Conservation (phyloP, 2,888 invertebrate species). For the Tridacna crocea region DNA sequence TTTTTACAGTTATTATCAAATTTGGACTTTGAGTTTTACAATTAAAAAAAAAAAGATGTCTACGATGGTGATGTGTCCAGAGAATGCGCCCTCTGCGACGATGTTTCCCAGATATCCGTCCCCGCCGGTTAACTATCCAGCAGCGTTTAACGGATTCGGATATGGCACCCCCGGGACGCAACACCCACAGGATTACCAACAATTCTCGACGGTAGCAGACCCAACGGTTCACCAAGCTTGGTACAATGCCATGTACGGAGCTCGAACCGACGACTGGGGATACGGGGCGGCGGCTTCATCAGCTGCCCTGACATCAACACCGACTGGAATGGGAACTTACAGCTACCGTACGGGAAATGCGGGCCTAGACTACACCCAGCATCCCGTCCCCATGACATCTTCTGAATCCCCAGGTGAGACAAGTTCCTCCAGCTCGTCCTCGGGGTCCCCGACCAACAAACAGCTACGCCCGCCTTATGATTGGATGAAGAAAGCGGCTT, state of each 20-base stretch:
- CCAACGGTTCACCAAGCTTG: conserved; percentile 64
- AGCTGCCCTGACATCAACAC: conserved; percentile 49
- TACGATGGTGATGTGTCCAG: conserved; percentile 65
- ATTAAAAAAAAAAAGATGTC: conserved; percentile 32
- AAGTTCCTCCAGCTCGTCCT: conserved; percentile 61
- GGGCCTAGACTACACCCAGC: conserved; percentile 65
- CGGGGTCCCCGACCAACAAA: conserved; percentile 71
- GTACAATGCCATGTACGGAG: conserved; percentile 66
- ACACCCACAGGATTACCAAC: conserved; percentile 66
- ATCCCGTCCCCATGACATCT: conserved; percentile 45
- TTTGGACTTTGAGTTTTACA: no score
- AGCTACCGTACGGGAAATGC: conserved; percentile 64
- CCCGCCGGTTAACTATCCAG: conserved; percentile 61
- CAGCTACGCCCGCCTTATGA: conserved; percentile 78
- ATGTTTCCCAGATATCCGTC: conserved; percentile 68
- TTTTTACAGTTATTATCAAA: no score
- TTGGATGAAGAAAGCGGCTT: conserved; percentile 80
- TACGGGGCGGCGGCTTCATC: conserved; percentile 54
- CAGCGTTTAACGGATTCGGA: conserved; percentile 47
- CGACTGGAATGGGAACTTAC: conserved; percentile 58
- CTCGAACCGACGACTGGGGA: conserved; percentile 73
- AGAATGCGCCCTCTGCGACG: conserved; percentile 48
- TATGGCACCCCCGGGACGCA: conserved; percentile 50
- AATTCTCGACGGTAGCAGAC: conserved; percentile 58
- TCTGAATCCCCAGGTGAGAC: conserved; percentile 66